phyloP scores from a whole-genome alignment of 2,797 vertebrate species.

The Rousettus madagascariensis region DNA sequence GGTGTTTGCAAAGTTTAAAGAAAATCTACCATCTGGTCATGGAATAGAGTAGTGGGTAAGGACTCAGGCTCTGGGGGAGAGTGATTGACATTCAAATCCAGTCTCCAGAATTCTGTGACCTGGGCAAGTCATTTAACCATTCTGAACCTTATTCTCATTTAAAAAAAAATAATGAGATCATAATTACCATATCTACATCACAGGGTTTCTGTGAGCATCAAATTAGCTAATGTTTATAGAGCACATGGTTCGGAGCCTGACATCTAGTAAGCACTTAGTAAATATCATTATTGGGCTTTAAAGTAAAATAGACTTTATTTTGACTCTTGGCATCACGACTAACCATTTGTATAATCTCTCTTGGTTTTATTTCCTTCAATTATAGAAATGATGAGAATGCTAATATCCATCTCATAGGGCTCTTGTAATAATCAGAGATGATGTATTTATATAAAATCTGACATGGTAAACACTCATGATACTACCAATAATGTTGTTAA shows the following conservation, averaged over 20 bases:
- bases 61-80: background rate
- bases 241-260: background rate
- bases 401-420: background rate
- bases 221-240: background rate
- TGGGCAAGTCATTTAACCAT: background rate
- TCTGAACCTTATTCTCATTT: background rate
- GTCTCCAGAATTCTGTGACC: background rate
- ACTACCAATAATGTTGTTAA: background rate
- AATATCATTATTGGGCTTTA: background rate
- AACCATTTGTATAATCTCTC: background rate
- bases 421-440: slow-evolving; percentile 12
- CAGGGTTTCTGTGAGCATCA: background rate
- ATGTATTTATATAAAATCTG: background rate
- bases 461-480: background rate
- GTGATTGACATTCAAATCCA: background rate
- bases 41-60: background rate
- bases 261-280: background rate
- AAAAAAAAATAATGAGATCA: background rate
- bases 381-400: background rate
- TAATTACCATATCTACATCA: background rate
- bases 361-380: background rate
- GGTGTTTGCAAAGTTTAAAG: background rate
- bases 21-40: background rate
- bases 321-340: background rate
- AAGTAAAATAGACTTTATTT: background rate